Conservation (phyloP, 1,140 invertebrate genomes). For the Melanaphis sacchari region DNA sequence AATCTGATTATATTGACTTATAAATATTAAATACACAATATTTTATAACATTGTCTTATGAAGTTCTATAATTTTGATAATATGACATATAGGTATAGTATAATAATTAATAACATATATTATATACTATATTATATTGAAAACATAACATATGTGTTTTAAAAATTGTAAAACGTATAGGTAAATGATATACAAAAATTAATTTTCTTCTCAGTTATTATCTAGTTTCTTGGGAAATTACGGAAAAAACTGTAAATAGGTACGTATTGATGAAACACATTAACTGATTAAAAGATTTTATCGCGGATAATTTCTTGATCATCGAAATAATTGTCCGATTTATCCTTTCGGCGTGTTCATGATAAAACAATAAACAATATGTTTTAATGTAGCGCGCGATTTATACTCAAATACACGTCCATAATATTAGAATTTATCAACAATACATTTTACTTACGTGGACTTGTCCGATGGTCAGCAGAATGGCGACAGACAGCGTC, state of each 20-base stretch:
- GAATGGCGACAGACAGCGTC: background rate
- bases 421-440: no score
- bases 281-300: no score
- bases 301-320: no score
- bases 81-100: no score
- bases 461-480: background rate
- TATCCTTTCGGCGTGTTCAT: no score
- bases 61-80: no score
- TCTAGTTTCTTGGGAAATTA: background rate
- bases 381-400: background rate
- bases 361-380: background rate
- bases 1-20: no score
- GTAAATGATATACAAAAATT: background rate
- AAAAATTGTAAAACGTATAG: background rate
- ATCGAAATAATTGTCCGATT: background rate
- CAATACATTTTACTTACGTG: background rate
- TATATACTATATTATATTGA: no score
- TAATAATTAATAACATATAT: no score
- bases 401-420: background rate
- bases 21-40: no score
- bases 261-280: background rate
- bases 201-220: background rate
- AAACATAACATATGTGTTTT: background rate
- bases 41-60: no score
- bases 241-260: background rate